Evolutionary conservation across 2,888 invertebrate species (phyloP).

Genomic region (Cloeon dipterum): DNA sequence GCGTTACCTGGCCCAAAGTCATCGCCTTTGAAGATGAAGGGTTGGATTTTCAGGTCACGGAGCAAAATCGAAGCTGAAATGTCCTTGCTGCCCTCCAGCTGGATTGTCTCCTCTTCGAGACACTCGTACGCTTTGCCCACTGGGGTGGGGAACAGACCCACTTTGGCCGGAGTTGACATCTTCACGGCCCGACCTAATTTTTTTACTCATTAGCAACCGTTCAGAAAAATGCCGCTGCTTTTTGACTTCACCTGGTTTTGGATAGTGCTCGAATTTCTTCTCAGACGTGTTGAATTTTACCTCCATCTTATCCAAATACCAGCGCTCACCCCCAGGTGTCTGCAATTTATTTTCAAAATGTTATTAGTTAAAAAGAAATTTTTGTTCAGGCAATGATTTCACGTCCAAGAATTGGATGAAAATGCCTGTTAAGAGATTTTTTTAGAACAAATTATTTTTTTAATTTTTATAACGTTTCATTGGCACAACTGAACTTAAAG

Average conservation of each 20-base stretch:
- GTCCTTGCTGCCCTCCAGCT: slow-evolving; percentile 19
- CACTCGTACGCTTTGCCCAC: slow-evolving; percentile 70
- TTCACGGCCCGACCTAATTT: slow-evolving; percentile 15
- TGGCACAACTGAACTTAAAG: too few relatives aligned
- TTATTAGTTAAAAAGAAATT: neutral
- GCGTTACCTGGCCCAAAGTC: slow-evolving; percentile 35
- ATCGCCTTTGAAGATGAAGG: slow-evolving; percentile 69
- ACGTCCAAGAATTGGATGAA: too few relatives aligned
- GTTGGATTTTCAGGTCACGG: slow-evolving; percentile 52
- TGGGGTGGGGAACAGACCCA: slow-evolving; percentile 59
- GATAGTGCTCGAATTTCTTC: slow-evolving; percentile 22
- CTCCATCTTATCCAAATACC: slow-evolving; percentile 62
- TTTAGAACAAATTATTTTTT: too few relatives aligned
- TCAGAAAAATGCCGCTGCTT: too few relatives aligned
- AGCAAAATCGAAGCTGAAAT: slow-evolving; percentile 33
- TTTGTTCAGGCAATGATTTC: neutral
- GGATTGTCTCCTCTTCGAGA: slow-evolving; percentile 32
- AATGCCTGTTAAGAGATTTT: too few relatives aligned
- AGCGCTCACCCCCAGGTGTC: slow-evolving; percentile 73
- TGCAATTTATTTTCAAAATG: too few relatives aligned
- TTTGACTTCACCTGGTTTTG: slow-evolving; percentile 21
- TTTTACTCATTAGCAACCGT: slow-evolving; percentile 12
- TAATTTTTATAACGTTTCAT: too few relatives aligned
- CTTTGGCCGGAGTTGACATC: slow-evolving; percentile 28
- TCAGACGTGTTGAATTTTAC: slow-evolving; percentile 42